Conservation (phyloP, 2,888 invertebrate genomes). For the Junonia oenone region DNA sequence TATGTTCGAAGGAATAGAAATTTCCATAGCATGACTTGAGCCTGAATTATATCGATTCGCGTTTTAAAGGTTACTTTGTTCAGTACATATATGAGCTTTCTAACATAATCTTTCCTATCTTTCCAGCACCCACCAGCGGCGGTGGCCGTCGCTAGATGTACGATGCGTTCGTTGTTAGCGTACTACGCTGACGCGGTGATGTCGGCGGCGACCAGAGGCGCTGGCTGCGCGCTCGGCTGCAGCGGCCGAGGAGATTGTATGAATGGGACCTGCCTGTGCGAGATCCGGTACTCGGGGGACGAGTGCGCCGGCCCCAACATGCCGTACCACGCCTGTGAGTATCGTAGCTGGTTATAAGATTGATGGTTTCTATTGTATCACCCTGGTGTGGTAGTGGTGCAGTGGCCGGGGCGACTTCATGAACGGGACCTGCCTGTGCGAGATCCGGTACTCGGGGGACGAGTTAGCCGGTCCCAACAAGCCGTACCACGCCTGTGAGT, state of each 20-base stretch:
- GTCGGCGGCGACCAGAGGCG: slow-evolving; percentile 59
- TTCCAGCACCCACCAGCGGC: slow-evolving; percentile 48
- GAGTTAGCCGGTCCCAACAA: slow-evolving; percentile 91
- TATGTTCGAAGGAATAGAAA: too few relatives aligned
- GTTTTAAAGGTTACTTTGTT: too few relatives aligned
- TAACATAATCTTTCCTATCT: not conserved
- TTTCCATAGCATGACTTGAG: too few relatives aligned
- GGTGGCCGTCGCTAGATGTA: slow-evolving; percentile 50
- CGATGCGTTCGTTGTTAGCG: slow-evolving; percentile 71
- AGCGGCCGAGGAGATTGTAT: slow-evolving; percentile 94
- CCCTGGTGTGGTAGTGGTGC: slow-evolving; percentile 59
- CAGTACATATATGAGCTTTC: not conserved
- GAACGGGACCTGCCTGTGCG: slow-evolving; percentile 94
- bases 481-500: slow-evolving; percentile 84
- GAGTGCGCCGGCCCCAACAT: slow-evolving; percentile 91
- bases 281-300: slow-evolving; percentile 91
- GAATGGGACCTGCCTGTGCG: slow-evolving; percentile 94
- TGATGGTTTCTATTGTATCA: not conserved
- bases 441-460: slow-evolving; percentile 91
- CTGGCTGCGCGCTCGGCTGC: slow-evolving; percentile 86
- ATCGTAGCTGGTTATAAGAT: not conserved
- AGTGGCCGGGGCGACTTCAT: slow-evolving; percentile 94
- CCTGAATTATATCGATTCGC: too few relatives aligned
- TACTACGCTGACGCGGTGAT: slow-evolving; percentile 73
- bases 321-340: slow-evolving; percentile 84